A percentile compares a stretch with the other conserved stretches of the same genome.
Evolutionary conservation across 2,888 invertebrate species (phyloP).

Genomic region (Ecliptopera silaceata): DNA sequence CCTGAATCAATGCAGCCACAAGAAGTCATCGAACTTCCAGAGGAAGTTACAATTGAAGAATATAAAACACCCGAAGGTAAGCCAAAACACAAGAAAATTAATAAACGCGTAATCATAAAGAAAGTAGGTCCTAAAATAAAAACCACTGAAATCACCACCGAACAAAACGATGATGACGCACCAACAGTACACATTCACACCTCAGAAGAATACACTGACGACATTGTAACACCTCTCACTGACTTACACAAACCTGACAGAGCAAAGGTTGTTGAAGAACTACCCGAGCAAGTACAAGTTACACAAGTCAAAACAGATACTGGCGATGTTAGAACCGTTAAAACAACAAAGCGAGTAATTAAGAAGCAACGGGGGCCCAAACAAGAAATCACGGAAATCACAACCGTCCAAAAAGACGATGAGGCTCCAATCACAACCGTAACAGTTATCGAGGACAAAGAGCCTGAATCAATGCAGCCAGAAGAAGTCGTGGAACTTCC

Average conservation of each 20-base stretch:
- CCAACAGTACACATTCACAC: constrained; percentile 63
- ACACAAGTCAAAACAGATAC: constrained; percentile 38
- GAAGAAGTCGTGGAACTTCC: constrained; percentile 50
- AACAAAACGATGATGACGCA: constrained; percentile 70
- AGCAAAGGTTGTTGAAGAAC: constrained; percentile 44
- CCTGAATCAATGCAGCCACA: constrained; percentile 19
- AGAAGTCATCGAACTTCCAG: constrained; percentile 40
- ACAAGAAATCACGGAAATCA: constrained; percentile 15
- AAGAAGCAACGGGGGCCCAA: constrained; percentile 26
- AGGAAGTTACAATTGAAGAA: constrained; percentile 49
- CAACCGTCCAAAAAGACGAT: constrained; percentile 32
- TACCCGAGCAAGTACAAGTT: constrained; percentile 29
- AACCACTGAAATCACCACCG: constrained; percentile 52
- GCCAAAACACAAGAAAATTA: constrained; percentile 42
- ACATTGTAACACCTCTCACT: constrained; percentile 35
- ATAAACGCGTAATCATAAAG: constrained; percentile 38
- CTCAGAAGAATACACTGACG: constrained; percentile 52
- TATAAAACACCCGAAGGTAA: constrained; percentile 40
- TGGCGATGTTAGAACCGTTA: constrained; percentile 56
- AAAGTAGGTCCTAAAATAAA: constrained; percentile 52
- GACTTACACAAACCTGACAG: constrained; percentile 32
- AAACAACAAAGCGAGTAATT: constrained; percentile 47
- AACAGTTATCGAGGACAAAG: constrained; percentile 49
- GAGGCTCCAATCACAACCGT: constrained; percentile 37
- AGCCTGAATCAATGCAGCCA: constrained; percentile 14